Percentiles rank a stretch among this genome's conserved stretches.
phyloP scores from a whole-genome alignment of 2,113 vertebrate genomes.

The Nycticorax nycticorax region DNA sequence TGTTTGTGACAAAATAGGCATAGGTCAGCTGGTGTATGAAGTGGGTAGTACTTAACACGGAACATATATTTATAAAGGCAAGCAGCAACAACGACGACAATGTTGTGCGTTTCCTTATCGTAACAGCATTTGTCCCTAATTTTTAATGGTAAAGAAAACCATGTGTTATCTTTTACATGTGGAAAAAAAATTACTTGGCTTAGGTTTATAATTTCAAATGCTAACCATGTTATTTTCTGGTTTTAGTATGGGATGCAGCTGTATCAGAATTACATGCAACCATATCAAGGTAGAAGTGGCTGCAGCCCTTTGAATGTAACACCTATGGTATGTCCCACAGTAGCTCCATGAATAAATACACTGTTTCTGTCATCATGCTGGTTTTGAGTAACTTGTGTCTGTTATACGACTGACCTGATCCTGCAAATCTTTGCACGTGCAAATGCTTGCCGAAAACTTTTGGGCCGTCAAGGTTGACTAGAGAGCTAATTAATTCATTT shows the following conservation, averaged over 20 bases:
- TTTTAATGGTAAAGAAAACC: background rate
- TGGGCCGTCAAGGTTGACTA: background rate
- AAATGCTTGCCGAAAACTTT: background rate
- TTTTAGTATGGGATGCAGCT: constrained; percentile 94
- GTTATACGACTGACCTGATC: background rate
- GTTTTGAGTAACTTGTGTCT: background rate
- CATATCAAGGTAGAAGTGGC: constrained; percentile 83
- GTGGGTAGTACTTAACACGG: background rate
- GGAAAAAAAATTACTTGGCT: background rate
- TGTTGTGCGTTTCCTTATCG: background rate
- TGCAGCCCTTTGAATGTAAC: constrained; percentile 81
- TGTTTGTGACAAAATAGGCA: background rate
- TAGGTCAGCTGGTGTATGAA: background rate
- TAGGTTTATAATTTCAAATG: background rate
- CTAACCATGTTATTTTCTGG: constrained; percentile 47
- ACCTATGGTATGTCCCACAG: constrained; percentile 85
- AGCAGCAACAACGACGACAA: background rate
- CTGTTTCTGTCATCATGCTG: background rate
- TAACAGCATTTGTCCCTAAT: background rate
- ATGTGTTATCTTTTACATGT: background rate
- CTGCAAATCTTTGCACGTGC: background rate
- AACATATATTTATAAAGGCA: background rate
- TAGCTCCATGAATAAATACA: background rate
- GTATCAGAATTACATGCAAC: constrained; percentile 94
- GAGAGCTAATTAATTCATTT: background rate